Evolutionary conservation across 2,888 invertebrate species (phyloP), one percentile per base, ranked within the genome.

Genomic region (Listrodromus nycthemerus): DNA sequence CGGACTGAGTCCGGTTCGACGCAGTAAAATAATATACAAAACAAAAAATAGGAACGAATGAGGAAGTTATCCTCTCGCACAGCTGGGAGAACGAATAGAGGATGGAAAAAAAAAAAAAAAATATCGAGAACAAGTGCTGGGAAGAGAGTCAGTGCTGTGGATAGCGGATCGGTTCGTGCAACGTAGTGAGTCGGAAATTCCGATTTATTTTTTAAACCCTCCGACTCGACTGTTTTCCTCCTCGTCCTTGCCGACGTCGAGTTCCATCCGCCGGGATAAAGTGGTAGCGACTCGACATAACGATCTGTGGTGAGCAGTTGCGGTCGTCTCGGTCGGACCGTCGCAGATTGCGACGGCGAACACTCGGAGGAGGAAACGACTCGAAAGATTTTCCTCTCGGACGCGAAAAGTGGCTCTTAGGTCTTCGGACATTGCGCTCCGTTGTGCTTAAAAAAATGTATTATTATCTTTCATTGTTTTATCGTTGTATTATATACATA

Each of bases 131-230:
- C 78, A 61, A 71, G 61, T 48, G 61, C 19, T 45, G 45, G 0
- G 55, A 61, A 80, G 81, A 80, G 81, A 74, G 66, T 80, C 73
- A 55, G 48, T 63, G 73, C 73, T 65, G 66, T 30, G 37, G 30
- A 52, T 45, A 50, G 75, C 52, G 55, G n/a, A 41, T 16, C 16
- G 55, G 21, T 52, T 65, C 50, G 52, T 2, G 58, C 74, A 75
- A 61, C 65, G 77, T 33, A 76, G 82, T 85, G 82, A 77, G 78
- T 80, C 52, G 71, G 73, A 82, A 67, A 85, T 80, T 76, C 81
- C 58, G 65, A 52, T 71, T 79, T 77, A 37, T 71, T 80, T 81
- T 70, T 81, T 80, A 10, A 71, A 27, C 37, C 65, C 63, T 37
- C 66, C 55, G 55, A 21, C 24, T 55, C 13, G 52, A 21, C 45